These are phyloP conservation scores for Sparus aurata DNA, from an alignment of 2,797 vertebrate species.

Conservation along the genomic window DNA sequence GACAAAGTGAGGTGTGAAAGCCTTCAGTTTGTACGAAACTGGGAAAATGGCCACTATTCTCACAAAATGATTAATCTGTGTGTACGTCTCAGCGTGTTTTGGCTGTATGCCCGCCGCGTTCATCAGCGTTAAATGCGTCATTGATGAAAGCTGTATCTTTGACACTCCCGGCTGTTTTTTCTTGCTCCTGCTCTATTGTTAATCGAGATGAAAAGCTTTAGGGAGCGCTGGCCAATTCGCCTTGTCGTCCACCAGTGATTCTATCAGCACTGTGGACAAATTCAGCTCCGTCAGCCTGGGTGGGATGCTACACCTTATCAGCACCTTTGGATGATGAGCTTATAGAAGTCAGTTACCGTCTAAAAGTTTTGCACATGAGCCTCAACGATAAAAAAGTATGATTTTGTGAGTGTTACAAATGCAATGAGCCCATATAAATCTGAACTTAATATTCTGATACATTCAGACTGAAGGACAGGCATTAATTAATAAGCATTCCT, in stretches of 20 bases:
- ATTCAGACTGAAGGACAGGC: conserved; percentile 10
- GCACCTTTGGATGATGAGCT: conserved; percentile 17
- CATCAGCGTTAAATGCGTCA: conserved; percentile 56
- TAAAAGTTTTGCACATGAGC: conserved; percentile 1
- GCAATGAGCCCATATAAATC: background rate
- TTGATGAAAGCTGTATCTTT: conserved; percentile 58
- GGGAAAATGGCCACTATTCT: conserved; percentile 53
- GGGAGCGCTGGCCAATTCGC: conserved; percentile 34
- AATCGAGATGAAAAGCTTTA: conserved; percentile 62
- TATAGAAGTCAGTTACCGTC: background rate
- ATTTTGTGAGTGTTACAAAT: background rate
- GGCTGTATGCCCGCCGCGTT: conserved; percentile 33
- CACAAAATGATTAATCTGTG: conserved; percentile 50
- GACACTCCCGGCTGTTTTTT: conserved; percentile 48
- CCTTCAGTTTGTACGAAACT: conserved; percentile 47
- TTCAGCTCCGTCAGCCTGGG: conserved; percentile 40
- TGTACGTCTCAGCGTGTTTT: conserved; percentile 39
- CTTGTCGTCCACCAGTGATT: conserved; percentile 36
- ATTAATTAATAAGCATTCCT: conserved; percentile 10
- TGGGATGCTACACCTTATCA: conserved; percentile 7
- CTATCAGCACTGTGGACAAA: conserved; percentile 41
- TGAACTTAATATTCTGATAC: conserved; percentile 1
- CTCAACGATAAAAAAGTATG: background rate
- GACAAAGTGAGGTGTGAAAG: conserved; percentile 62
- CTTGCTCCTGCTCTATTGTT: conserved; percentile 52